Base-by-base conservation (phyloP, 2,888 invertebrate species). In the Protodeltote pygarga region DNA sequence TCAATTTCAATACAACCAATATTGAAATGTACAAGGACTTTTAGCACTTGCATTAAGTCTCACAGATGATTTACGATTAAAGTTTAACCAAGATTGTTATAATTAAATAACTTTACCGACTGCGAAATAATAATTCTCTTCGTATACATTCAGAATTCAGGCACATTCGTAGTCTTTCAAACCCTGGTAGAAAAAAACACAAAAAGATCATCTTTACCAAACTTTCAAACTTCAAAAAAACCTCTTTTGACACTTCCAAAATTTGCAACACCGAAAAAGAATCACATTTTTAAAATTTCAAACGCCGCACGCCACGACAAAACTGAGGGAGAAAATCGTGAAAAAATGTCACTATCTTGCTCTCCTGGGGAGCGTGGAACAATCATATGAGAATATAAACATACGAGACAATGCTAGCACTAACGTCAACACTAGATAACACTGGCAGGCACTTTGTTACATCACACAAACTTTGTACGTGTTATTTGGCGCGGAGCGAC, bases 391-490 rank as follows among this genome's bases (percentile, higher is more conserved):
- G 63, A 78, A 78, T 73, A 79, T 82, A 83, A 83, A 82, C 85
- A 85, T 81, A 71, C 68, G 53, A 75, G 70, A 81, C 81, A 80
- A 80, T 78, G 73, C 69, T 55, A 63, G 65, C 65, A 59, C 57
- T 73, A 68, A 69, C 60, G 60, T 69, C 69, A 77, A 75, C 70
- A 73, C 68, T 38, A 53, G 73, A 75, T 73, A 73, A 70, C 74
- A 75, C 65, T 21, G 40, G 37, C 41, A 60, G 53, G 46, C 65
- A 72, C 65, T 64, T 68, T 55, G 73, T 78, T 79, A 77, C 80
- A 77, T 78, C 78, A 79, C 79, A 70, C 34, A 75, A 84, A 81
- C 75, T 82, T 82, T 63, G 75, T 62, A 55, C 64, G 62, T 53
- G 52, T 41, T 39, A 25, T 29, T 32, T 5, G 34, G 11, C 29